phyloP scores from a whole-genome alignment of 2,888 invertebrate genomes.

The Nomada lathburiana region DNA sequence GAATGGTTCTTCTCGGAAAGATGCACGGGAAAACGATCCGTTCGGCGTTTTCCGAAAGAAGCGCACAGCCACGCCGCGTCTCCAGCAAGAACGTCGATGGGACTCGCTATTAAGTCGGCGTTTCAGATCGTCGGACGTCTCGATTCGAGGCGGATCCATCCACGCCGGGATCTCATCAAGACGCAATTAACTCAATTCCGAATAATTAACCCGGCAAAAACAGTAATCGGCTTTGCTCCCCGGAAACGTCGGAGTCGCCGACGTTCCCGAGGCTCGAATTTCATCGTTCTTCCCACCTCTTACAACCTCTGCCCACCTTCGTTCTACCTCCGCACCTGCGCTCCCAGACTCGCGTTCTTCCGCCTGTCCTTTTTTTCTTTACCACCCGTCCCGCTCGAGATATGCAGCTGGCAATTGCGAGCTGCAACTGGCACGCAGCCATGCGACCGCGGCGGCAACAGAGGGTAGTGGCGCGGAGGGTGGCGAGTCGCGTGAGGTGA shows the following conservation, averaged over 20 bases:
- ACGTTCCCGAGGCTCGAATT: slow-evolving; percentile 50
- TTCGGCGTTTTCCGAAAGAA: slow-evolving; percentile 5
- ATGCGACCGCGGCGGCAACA: slow-evolving; percentile 58
- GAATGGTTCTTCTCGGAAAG: slow-evolving; percentile 19
- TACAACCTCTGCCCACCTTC: slow-evolving; percentile 1
- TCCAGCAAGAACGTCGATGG: not conserved
- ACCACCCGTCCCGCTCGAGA: slow-evolving; percentile 37
- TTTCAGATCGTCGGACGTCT: not conserved
- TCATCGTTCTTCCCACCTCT: slow-evolving; percentile 35
- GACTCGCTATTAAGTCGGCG: slow-evolving; percentile 16
- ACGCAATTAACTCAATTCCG: slow-evolving; percentile 50
- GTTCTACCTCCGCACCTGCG: slow-evolving; percentile 51
- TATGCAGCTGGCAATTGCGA: slow-evolving; percentile 70
- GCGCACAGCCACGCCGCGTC: not conserved
- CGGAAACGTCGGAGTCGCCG: slow-evolving; percentile 8
- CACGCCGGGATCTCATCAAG: slow-evolving; percentile 12
- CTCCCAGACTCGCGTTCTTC: slow-evolving; percentile 30
- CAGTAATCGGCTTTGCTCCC: slow-evolving; percentile 37
- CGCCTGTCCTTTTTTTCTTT: slow-evolving; percentile 22
- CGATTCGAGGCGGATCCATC: not conserved
- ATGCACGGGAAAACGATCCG: slow-evolving; percentile 23
- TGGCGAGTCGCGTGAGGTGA: slow-evolving; percentile 63
- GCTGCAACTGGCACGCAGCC: slow-evolving; percentile 80
- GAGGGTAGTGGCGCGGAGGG: slow-evolving; percentile 36
- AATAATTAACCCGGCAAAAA: slow-evolving; percentile 46